Evolutionary conservation across 2,888 invertebrate genomes (phyloP).

Genomic region (Troides oblongomaculatus): DNA sequence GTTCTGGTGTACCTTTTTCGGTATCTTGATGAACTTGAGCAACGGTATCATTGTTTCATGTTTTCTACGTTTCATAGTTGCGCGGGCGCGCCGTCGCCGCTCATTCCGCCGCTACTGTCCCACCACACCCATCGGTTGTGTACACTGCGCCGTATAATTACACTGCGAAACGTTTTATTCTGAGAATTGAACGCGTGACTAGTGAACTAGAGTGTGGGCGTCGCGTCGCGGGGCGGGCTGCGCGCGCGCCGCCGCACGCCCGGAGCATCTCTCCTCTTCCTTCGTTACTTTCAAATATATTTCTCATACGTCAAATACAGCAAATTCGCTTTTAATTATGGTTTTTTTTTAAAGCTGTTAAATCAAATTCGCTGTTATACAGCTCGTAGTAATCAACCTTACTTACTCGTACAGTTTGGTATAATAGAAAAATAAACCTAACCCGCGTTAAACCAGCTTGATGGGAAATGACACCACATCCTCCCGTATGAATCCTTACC

Average conservation of each 20-base stretch:
- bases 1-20: conserved; percentile 66
- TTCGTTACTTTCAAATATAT: neutral
- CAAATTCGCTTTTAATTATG: too few species aligned
- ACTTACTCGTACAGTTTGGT: too few species aligned
- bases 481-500: too few species aligned
- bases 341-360: too few species aligned
- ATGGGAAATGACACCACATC: too few species aligned
- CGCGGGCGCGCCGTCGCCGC: conserved; percentile 31
- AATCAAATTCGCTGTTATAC: too few species aligned
- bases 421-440: too few species aligned
- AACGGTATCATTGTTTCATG: conserved; percentile 67
- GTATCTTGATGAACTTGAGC: conserved; percentile 73
- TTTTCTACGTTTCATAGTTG: conserved; percentile 73
- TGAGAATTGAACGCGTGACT: conserved; percentile 43
- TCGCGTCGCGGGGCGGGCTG: conserved; percentile 37
- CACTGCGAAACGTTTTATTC: conserved; percentile 35
- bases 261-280: conserved; percentile 42
- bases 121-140: conserved; percentile 18
- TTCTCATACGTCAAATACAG: too few species aligned
- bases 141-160: conserved; percentile 26
- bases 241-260: conserved; percentile 39
- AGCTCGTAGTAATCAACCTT: too few species aligned
- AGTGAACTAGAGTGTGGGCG: conserved; percentile 50
- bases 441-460: too few species aligned
- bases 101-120: conserved; percentile 3